Base-by-base conservation (phyloP, 2,113 vertebrate genomes). In the Stictonetta naevosa region DNA sequence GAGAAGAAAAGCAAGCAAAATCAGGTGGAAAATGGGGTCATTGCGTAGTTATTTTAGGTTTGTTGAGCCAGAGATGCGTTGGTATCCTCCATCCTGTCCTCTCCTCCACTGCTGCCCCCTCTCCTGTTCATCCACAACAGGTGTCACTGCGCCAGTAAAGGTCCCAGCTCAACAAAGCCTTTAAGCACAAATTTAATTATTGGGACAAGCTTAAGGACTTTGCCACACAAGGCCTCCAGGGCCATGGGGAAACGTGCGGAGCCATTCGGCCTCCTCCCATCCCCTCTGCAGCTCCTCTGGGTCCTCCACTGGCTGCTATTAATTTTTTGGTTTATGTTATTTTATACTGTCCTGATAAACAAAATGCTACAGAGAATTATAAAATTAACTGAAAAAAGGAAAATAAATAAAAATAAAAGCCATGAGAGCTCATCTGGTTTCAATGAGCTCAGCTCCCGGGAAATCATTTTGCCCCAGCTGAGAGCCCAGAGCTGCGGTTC, bases 101-200 rank as follows among this genome's bases (percentile, higher is more conserved):
- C 58, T 13, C 18, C 20, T 55, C 55, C 36, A 2, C 19, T 0
- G 0, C 40, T 0, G 2, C 20, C 23, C 36, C n/a, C 67, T 40
- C 38, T 80, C 20, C 19, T 4, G 5, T 20, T 33, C 73, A 42
- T 50, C 75, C n/a, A 14, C 33, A 44, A 46, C 36, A 63, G 59
- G 21, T 78, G 53, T 44, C 29, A 33, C 60, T 6, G 1, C 0
- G 4, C 9, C 3, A 92, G 68, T 8, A 78, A 86, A 86, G 64
- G 38, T 38, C 28, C 28, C 40, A 19, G 0, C 55, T 90, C 71
- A 85, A 75, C 6, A 91, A 91, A 92, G 23, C 67, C 44, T 36
- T 85, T 83, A 76, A 89, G 67, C 28, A 74, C n/a, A 94, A 76
- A 67, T 28, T 44, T 52, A 88, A 83, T 67, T 71, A 86, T 38